These are phyloP conservation scores for Hyposoter dolosus DNA, from an alignment of 2,888 invertebrate genomes.

Conservation along the genomic window DNA sequence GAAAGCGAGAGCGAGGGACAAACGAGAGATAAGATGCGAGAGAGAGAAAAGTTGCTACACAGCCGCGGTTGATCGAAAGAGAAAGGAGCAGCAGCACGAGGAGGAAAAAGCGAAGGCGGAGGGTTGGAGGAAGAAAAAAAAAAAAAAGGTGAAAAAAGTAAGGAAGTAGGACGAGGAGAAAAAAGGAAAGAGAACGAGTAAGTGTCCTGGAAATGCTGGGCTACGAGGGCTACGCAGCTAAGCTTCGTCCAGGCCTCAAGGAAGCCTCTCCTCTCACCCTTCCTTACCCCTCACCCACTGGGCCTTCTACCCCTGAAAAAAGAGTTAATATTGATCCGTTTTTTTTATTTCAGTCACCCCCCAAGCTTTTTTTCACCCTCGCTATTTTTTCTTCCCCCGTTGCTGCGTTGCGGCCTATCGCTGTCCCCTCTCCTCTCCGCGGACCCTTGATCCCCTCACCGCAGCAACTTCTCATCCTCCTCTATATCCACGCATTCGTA, in stretches of 20 bases:
- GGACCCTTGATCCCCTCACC: slow-evolving; percentile 47
- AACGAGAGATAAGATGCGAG: slow-evolving; percentile 55
- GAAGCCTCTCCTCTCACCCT: slow-evolving; percentile 39
- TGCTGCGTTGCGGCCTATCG: slow-evolving; percentile 69
- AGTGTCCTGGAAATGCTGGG: slow-evolving; percentile 59
- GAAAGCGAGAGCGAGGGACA: slow-evolving; percentile 40
- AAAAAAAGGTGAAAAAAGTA: slow-evolving; percentile 9
- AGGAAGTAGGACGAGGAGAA: slow-evolving; percentile 24
- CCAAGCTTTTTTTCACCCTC: slow-evolving; percentile 88
- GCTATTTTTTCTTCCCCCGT: slow-evolving; percentile 84
- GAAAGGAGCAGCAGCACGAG: slow-evolving; percentile 40
- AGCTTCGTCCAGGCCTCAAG: slow-evolving; percentile 66
- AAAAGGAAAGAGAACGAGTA: slow-evolving; percentile 17
- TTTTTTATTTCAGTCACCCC: slow-evolving; percentile 89
- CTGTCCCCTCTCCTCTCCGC: slow-evolving; percentile 43
- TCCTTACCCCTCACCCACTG: slow-evolving; percentile 63
- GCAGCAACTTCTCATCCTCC: slow-evolving; percentile 49
- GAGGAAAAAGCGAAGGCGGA: slow-evolving; percentile 52
- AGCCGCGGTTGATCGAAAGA: slow-evolving; percentile 41
- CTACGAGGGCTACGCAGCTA: slow-evolving; percentile 52
- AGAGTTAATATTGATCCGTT: slow-evolving; percentile 90
- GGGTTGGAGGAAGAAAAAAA: slow-evolving; percentile 14
- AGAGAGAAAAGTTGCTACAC: slow-evolving; percentile 22
- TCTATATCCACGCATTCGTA: slow-evolving; percentile 9
- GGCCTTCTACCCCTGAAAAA: slow-evolving; percentile 85